Conservation (phyloP, 2,797 vertebrate genomes). For the Enteromius mattozi region DNA sequence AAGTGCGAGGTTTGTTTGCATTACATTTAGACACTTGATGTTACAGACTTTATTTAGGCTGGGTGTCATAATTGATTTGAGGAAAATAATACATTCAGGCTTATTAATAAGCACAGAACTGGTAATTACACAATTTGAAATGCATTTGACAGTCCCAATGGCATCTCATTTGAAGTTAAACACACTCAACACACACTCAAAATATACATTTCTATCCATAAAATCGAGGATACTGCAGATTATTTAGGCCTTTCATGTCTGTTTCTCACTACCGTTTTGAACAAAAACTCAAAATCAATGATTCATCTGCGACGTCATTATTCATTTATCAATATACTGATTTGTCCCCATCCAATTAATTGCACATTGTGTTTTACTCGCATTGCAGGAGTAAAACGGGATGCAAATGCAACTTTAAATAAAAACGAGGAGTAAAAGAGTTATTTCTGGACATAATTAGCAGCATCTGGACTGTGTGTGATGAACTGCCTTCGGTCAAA, state of each 20-base stretch:
- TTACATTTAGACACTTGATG: background rate
- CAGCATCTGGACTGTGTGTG: conserved; percentile 37
- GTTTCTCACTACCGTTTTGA: background rate
- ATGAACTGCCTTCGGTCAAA: conserved; percentile 53
- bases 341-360: background rate
- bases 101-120: background rate
- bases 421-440: background rate
- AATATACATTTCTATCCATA: background rate
- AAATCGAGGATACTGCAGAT: background rate
- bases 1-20: background rate
- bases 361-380: background rate
- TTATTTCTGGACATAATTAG: background rate
- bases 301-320: background rate
- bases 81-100: background rate
- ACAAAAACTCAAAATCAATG: background rate
- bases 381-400: background rate
- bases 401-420: background rate
- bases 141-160: background rate
- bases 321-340: background rate
- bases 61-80: background rate
- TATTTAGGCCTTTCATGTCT: background rate
- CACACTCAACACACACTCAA: background rate
- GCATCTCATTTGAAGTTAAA: background rate
- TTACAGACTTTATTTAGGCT: background rate
- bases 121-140: background rate